Percentiles rank a stretch among this genome's conserved stretches.
phyloP scores from a whole-genome alignment of 1,140 invertebrate species.

The Aleiodes sp. region DNA sequence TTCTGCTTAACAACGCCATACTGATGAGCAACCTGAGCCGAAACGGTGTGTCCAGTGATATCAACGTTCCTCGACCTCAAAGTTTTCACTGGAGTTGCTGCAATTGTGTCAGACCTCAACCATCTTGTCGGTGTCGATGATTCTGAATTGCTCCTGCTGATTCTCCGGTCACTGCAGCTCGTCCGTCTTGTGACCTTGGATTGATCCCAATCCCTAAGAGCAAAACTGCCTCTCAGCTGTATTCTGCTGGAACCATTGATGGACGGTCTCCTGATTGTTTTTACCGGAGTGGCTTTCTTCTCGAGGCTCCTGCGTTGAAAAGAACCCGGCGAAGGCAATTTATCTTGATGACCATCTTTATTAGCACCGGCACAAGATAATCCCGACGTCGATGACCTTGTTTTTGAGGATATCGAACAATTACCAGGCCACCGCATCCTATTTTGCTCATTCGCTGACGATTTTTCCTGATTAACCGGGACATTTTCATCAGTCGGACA shows the following conservation, averaged over 20 bases:
- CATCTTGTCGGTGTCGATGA: constrained; percentile 54
- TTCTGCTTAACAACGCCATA: constrained; percentile 57
- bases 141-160: constrained; percentile 22
- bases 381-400: not conserved
- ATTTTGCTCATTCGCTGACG: constrained; percentile 36
- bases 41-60: constrained; percentile 57
- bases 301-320: constrained; percentile 60
- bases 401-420: not conserved
- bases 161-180: constrained; percentile 35
- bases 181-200: constrained; percentile 41
- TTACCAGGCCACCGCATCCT: constrained; percentile 49
- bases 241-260: constrained; percentile 53
- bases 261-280: constrained; percentile 55
- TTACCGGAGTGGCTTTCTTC: constrained; percentile 59
- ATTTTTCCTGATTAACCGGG: constrained; percentile 50
- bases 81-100: constrained; percentile 60
- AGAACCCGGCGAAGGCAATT: constrained; percentile 50
- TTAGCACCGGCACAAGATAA: not conserved
- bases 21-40: constrained; percentile 56
- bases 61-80: constrained; percentile 62
- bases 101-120: constrained; percentile 63
- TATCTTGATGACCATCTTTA: constrained; percentile 41
- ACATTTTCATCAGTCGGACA: constrained; percentile 58
- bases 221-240: constrained; percentile 51
- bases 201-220: constrained; percentile 54